A percentile compares a stretch with the other conserved stretches of the same genome.
phyloP scores from a whole-genome alignment of 2,113 vertebrate genomes.

The Bufo bufo region DNA sequence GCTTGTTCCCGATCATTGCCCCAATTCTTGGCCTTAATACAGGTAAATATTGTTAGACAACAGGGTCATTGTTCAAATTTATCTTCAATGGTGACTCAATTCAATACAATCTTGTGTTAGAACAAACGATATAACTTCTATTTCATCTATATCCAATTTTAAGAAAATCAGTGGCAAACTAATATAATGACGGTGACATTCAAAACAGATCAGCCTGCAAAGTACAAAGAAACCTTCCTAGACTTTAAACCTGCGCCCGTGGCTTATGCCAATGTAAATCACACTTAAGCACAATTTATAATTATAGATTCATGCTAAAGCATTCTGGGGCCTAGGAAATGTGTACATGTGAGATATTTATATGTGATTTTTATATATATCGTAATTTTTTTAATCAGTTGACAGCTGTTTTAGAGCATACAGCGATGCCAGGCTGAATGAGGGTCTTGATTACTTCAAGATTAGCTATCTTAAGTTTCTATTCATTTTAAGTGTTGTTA shows the following conservation, averaged over 20 bases:
- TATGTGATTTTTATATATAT: slow-evolving; percentile 85
- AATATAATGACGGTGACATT: too few species aligned
- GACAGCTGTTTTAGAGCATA: slow-evolving; percentile 88
- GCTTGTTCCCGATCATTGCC: too few species aligned
- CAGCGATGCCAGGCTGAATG: slow-evolving; percentile 86
- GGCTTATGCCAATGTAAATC: slow-evolving; percentile 52
- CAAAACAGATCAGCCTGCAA: slow-evolving; percentile 11
- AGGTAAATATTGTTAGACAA: too few species aligned
- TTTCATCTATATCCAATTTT: too few species aligned
- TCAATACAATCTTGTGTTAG: too few species aligned
- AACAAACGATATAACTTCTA: too few species aligned
- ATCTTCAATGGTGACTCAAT: too few species aligned
- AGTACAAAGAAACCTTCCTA: slow-evolving; percentile 17
- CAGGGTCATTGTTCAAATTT: too few species aligned
- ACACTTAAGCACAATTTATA: slow-evolving; percentile 60
- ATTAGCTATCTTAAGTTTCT: slow-evolving; percentile 91
- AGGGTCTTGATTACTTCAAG: slow-evolving; percentile 88
- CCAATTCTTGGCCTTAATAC: too few species aligned
- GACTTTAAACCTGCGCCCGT: slow-evolving; percentile 19
- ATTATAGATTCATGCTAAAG: slow-evolving; percentile 59
- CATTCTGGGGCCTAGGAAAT: slow-evolving; percentile 57
- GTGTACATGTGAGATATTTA: slow-evolving; percentile 60
- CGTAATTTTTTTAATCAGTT: slow-evolving; percentile 79
- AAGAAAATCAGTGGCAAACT: too few species aligned
- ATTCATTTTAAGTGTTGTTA: slow-evolving; percentile 83